Evolutionary conservation across 1,140 invertebrate species (phyloP), one percentile per base, ranked within the genome.

Genomic region (Trachymyrmex cornetzi): DNA sequence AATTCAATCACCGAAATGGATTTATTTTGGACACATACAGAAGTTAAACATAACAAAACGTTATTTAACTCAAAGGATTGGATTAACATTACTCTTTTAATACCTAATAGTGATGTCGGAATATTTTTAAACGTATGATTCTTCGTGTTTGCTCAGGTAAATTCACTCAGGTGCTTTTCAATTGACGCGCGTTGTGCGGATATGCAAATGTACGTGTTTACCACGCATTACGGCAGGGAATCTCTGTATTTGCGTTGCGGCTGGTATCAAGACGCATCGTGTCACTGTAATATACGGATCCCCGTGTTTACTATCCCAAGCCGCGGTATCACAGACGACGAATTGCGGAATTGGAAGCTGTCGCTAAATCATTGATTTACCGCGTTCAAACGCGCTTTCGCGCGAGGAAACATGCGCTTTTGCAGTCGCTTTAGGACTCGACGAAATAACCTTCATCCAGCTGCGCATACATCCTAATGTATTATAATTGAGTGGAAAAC

Each of bases 331-430:
- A 75, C 57, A 50, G 80, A 74, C 53, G 66, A 48, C 55, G 80
- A 55, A 72, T 82, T 59, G 80, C 27, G 55, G 55, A 61, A 84
- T 84, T 84, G 80, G 69, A 48, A 75, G 57, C 69, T 34, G 69
- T 71, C 80, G 59, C 69, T 84, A 74, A 84, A 84, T 84, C 80
- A 84, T 75, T 84, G 80, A 84, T 71, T 84, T 74, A 74, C 69
- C 38, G 69, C 14, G 69, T 61, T 50, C 57, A 74, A 84, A 75
- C 19, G 38, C 53, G 66, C 55, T 19, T 50, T 74, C 55, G 38
- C 55, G 34, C 53, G 53, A 72, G 11, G 55, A 74, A 19, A 57
- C 67, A 48, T 34, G 80, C 38, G 80, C 80, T 84, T 84, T 84
- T 84, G 44, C 80, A 61, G 69, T 74, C 24, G 38, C 53, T 66